Base-by-base conservation (phyloP, 2,113 vertebrate species). In the Smithornis capensis region DNA sequence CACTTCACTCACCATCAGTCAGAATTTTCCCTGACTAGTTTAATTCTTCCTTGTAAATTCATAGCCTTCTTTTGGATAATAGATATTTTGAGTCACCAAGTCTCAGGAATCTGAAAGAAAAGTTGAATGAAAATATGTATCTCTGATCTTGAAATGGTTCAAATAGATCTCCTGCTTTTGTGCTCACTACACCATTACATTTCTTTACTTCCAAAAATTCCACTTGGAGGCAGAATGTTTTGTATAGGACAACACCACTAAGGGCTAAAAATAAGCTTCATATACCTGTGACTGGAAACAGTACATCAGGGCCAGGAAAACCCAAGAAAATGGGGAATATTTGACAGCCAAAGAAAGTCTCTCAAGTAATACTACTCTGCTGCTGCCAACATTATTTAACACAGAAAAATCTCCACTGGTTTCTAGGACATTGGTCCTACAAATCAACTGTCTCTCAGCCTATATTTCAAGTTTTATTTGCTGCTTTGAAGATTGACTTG, bases 231-330 rank as follows among this genome's bases (percentile, higher is more conserved):
- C 44, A 65, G 37, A 69, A 89, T 82, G 29, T 91, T 92, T 85
- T 52, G n/a, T 55, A 64, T 45, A 79, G 55, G 92, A 73, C 68
- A 67, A 21, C 33, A 83, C 64, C 49, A 82, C 19, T 62, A 87
- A 37, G 17, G 23, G 37, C 89, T 85, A 95, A 92, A 94, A 94
- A 92, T 79, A 91, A 82, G 33, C 13, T 78, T 45, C 33, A 25
- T 82, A 57, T 77, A 96, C 89, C 91, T 92, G 16, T 91, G 67
- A 84, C 65, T 82, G 87, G 81, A 94, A 95, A 85, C 37, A 76
- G 28, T 42, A 76, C 16, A 91, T 29, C 18, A 87, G 17, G 31
- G 79, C 78, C 62, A 95, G 67, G 70, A 94, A 94, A 95, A 92
- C 47, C 21, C 49, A 95, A 87, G 62, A 82, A 94, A 87, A 76